Evolutionary conservation across 1,140 invertebrate genomes (phyloP).

Genomic region (Propsilocerus akamusi): DNA sequence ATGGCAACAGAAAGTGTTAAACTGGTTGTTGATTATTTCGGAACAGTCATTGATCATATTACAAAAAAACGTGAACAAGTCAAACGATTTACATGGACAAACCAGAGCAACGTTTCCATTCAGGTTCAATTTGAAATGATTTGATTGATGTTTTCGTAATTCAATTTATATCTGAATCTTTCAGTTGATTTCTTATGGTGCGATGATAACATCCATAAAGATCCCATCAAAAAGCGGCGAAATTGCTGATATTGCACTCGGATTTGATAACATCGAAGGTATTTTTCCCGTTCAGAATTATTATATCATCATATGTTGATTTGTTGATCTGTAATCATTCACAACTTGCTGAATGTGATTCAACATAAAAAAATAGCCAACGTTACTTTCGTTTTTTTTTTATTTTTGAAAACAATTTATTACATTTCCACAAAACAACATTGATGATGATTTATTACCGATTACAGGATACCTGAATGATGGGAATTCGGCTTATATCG

Average conservation of each 20-base stretch:
- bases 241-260: slow-evolving; percentile 52
- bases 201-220: slow-evolving; percentile 51
- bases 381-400: no score
- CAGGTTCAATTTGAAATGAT: neutral
- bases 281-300: no score
- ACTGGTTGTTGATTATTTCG: slow-evolving; percentile 16
- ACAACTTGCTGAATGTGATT: no score
- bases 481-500: slow-evolving; percentile 57
- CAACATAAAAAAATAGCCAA: no score
- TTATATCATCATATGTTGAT: no score
- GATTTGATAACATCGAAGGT: slow-evolving; percentile 50
- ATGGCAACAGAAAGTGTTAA: neutral
- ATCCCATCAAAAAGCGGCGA: slow-evolving; percentile 49
- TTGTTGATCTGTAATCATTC: no score
- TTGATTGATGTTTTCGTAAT: no score
- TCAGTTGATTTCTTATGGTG: slow-evolving; percentile 54
- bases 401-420: no score
- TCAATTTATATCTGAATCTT: neutral
- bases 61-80: slow-evolving; percentile 22
- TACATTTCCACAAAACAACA: no score
- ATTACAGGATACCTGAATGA: slow-evolving; percentile 34
- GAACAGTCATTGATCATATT: slow-evolving; percentile 14
- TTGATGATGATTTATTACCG: neutral
- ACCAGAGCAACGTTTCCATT: slow-evolving; percentile 33
- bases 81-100: slow-evolving; percentile 37